phyloP scores from a whole-genome alignment of 1,140 invertebrate genomes.

The Hermatobates lingyangjiaoensis region DNA sequence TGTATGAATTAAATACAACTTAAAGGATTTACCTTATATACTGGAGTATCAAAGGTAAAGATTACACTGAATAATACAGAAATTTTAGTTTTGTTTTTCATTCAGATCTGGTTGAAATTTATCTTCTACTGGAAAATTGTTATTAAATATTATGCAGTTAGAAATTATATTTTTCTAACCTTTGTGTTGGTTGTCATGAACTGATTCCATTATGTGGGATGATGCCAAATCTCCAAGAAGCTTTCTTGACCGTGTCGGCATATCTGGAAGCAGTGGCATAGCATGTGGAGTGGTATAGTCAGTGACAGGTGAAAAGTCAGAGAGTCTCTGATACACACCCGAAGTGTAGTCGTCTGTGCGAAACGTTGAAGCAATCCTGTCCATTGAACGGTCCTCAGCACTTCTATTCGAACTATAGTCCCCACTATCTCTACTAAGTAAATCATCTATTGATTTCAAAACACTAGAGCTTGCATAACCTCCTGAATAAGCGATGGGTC shows the following conservation, averaged over 20 bases:
- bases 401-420: constrained; percentile 18
- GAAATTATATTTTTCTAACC: constrained; percentile 18
- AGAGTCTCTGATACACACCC: constrained; percentile 25
- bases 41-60: too few relatives aligned
- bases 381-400: constrained; percentile 31
- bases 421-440: constrained; percentile 20
- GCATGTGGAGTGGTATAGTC: constrained; percentile 33
- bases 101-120: too few relatives aligned
- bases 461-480: constrained; percentile 24
- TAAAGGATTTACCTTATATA: too few relatives aligned
- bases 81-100: too few relatives aligned
- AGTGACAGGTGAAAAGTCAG: constrained; percentile 27
- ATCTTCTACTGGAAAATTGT: too few relatives aligned
- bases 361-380: constrained; percentile 31
- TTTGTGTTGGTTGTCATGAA: constrained; percentile 21
- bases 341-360: constrained; percentile 27
- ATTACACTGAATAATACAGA: too few relatives aligned
- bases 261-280: constrained; percentile 41
- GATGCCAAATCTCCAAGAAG: constrained; percentile 38
- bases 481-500: constrained; percentile 10
- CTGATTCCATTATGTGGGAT: constrained; percentile 27
- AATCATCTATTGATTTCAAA: constrained; percentile 31
- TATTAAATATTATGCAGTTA: too few relatives aligned
- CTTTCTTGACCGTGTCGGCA: constrained; percentile 36
- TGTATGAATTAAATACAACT: too few relatives aligned